phyloP scores from a whole-genome alignment of 2,888 invertebrate genomes.

The Byasa hedistus region DNA sequence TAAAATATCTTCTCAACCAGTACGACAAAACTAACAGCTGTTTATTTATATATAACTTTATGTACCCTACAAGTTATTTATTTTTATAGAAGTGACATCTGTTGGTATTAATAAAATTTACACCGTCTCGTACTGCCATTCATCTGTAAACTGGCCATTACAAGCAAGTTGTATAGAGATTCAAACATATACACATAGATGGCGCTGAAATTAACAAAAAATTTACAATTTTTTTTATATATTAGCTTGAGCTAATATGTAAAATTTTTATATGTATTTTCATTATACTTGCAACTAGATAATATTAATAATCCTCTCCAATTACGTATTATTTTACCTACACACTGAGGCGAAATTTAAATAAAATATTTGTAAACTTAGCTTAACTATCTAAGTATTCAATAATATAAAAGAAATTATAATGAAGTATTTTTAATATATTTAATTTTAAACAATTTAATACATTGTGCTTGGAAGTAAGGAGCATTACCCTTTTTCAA shows the following conservation, averaged over 20 bases:
- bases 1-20: too few species aligned
- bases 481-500: slow-evolving; percentile 22
- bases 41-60: too few species aligned
- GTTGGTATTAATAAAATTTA: not conserved
- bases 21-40: too few species aligned
- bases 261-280: not conserved
- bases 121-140: not conserved
- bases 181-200: not conserved
- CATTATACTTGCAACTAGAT: too few species aligned
- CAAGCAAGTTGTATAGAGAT: not conserved
- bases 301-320: not conserved
- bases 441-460: not conserved
- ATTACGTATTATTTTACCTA: not conserved
- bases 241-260: too few species aligned
- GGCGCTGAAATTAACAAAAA: not conserved
- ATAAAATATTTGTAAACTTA: not conserved
- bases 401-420: not conserved
- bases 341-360: not conserved
- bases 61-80: not conserved
- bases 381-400: not conserved
- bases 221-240: too few species aligned
- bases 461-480: slow-evolving; percentile 8
- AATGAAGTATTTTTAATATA: not conserved
- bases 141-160: not conserved
- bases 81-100: not conserved